These are phyloP conservation scores for Ochropacha duplaris DNA, from an alignment of 2,888 invertebrate genomes.

Conservation along the genomic window DNA sequence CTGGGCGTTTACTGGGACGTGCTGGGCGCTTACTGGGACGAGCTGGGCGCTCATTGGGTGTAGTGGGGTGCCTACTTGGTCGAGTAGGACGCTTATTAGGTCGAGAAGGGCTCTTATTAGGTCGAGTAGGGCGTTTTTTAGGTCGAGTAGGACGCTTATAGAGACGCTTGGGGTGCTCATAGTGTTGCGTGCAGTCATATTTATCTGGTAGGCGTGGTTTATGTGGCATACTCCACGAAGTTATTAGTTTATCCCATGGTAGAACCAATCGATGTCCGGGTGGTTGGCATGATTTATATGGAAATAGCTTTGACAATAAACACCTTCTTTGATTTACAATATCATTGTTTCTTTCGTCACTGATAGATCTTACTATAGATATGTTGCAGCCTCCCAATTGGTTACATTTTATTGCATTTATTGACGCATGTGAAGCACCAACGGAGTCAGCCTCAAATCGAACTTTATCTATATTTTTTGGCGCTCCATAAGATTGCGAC, in stretches of 20 bases:
- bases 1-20: too few species aligned
- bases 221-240: background rate
- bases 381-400: background rate
- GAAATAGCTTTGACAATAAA: background rate
- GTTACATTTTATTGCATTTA: background rate
- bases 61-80: background rate
- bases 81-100: background rate
- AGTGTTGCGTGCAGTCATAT: too few species aligned
- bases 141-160: background rate
- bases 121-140: too few species aligned
- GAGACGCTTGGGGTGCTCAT: background rate
- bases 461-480: background rate
- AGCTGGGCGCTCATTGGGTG: too few species aligned
- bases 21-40: too few species aligned
- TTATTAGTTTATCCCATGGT: background rate
- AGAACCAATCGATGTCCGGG: background rate
- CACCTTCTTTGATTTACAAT: background rate
- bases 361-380: background rate
- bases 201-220: background rate
- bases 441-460: background rate
- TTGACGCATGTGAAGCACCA: background rate
- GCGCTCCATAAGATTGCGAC: background rate
- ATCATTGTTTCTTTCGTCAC: background rate
- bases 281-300: background rate
- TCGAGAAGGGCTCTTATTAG: too few species aligned